Conservation (phyloP, 2,113 vertebrate genomes). For the Lutjanus erythropterus region DNA sequence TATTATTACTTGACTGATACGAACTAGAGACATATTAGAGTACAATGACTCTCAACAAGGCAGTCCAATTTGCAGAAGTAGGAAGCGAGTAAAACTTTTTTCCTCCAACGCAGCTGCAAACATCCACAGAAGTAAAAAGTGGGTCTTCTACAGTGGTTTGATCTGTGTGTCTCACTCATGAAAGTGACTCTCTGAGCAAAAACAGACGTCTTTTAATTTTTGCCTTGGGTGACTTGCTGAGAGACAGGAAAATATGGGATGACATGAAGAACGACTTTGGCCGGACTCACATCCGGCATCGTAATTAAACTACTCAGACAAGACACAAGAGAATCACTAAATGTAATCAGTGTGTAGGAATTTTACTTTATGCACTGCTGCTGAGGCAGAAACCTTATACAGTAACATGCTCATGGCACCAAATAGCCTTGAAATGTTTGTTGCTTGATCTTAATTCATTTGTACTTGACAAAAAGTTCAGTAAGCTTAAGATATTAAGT, state of each 20-base stretch:
- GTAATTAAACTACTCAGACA: conserved; percentile 29
- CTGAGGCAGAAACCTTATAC: conserved; percentile 14
- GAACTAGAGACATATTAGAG: too few relatives aligned
- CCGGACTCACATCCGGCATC: conserved; percentile 19
- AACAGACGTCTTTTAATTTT: conserved; percentile 2
- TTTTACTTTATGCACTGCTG: conserved; percentile 18
- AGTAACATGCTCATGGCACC: not conserved
- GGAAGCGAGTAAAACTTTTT: conserved; percentile 10
- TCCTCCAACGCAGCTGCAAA: not conserved
- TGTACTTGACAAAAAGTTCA: too few relatives aligned
- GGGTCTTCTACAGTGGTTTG: not conserved
- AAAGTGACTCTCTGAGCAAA: conserved; percentile 8
- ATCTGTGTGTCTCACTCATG: conserved; percentile 12
- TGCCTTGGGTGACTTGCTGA: not conserved
- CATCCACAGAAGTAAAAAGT: conserved; percentile 4
- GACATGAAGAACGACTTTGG: not conserved
- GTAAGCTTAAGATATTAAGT: too few relatives aligned
- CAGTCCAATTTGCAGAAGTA: conserved; percentile 5
- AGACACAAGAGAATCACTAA: conserved; percentile 11
- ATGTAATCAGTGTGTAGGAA: not conserved
- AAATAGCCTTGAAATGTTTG: too few relatives aligned
- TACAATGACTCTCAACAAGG: not conserved
- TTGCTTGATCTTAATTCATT: too few relatives aligned
- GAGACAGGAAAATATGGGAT: conserved; percentile 3
- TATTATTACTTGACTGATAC: not conserved